These are phyloP conservation scores for Bolborhynchus lineola DNA, from an alignment of 2,113 vertebrate species.

Conservation along the genomic window DNA sequence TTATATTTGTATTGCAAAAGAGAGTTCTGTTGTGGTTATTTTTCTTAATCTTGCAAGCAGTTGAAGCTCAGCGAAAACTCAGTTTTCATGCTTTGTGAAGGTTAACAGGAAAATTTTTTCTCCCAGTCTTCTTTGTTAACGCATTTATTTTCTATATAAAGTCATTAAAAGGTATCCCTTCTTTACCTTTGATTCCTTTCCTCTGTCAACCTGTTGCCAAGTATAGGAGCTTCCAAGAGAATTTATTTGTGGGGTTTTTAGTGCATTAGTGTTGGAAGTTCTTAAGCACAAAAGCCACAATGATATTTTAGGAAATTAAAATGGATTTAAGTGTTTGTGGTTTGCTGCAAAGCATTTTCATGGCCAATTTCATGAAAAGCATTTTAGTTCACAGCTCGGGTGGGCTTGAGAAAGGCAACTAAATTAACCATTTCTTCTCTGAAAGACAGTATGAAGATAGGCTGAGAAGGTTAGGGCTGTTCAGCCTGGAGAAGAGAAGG, in stretches of 20 bases:
- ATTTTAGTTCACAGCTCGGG: neutral
- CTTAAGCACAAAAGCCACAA: neutral
- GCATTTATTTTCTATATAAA: neutral
- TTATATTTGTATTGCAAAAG: neutral
- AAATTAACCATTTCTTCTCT: neutral
- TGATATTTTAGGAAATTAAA: neutral
- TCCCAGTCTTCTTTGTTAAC: neutral
- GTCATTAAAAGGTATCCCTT: neutral
- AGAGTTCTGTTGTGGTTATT: neutral
- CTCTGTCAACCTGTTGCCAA: neutral
- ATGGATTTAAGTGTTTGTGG: neutral
- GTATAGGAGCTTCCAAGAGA: neutral
- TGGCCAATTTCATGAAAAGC: rapidly evolving
- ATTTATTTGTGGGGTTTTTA: neutral
- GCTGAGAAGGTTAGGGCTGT: too few species aligned
- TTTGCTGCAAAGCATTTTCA: neutral
- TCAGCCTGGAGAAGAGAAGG: too few species aligned
- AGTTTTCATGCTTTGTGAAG: neutral
- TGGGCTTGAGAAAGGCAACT: neutral
- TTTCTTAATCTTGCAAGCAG: neutral
- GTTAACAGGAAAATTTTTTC: neutral
- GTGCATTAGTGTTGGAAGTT: neutral
- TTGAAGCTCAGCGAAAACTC: neutral
- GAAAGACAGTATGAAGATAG: neutral
- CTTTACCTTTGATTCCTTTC: neutral